phyloP scores from a whole-genome alignment of 2,113 vertebrate genomes.

The Coptodon bakossiorum region DNA sequence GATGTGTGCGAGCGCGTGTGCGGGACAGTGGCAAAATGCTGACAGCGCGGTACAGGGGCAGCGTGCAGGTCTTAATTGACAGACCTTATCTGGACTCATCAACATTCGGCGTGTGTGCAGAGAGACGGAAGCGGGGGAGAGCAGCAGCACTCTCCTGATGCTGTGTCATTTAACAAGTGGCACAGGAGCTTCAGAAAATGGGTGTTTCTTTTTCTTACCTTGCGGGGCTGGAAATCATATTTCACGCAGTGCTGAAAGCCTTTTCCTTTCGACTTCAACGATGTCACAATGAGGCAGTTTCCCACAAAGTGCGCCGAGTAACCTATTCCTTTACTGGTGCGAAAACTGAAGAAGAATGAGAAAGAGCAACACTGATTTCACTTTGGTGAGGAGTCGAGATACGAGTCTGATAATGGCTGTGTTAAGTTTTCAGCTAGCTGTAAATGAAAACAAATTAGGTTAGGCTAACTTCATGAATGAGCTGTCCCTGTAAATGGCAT shows the following conservation, averaged over 20 bases:
- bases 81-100: conserved; percentile 52
- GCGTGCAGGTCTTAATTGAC: conserved; percentile 51
- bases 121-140: neutral
- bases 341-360: conserved; percentile 78
- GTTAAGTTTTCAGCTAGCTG: neutral
- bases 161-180: conserved; percentile 13
- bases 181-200: neutral
- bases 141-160: neutral
- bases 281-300: conserved; percentile 98
- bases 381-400: neutral
- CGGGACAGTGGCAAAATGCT: conserved; percentile 28
- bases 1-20: neutral
- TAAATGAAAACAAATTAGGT: neutral
- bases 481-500: neutral
- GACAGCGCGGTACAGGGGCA: neutral
- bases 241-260: conserved; percentile 99
- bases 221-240: conserved; percentile 97
- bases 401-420: neutral
- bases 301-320: conserved; percentile 99
- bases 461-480: neutral
- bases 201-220: conserved; percentile 72
- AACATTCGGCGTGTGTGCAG: conserved; percentile 16
- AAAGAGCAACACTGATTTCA: neutral
- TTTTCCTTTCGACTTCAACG: conserved; percentile 98
- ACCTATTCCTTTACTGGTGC: conserved; percentile 98